Percentiles rank a stretch among this genome's conserved stretches.
Conservation (phyloP, 2,113 vertebrate species). For the Stomatorhinus ivindoensis region DNA sequence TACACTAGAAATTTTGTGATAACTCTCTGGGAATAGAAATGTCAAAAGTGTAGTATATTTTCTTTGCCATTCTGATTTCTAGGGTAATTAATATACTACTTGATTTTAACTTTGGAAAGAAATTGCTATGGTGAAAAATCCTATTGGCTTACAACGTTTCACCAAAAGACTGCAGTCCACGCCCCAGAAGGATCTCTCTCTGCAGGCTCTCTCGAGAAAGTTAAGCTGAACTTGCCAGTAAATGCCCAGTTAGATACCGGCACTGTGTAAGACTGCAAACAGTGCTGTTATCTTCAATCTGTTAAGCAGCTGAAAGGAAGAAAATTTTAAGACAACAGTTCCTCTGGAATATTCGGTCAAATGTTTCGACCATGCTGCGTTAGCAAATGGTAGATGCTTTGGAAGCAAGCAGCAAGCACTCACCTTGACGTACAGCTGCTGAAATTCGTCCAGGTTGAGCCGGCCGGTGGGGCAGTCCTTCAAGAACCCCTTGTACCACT, state of each 20-base stretch:
- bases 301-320: neutral
- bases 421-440: conserved; percentile 96
- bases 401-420: neutral
- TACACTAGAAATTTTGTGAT: neutral
- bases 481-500: conserved; percentile 86
- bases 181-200: neutral
- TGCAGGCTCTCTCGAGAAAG: neutral
- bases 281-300: neutral
- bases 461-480: conserved; percentile 66
- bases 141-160: neutral
- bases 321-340: neutral
- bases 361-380: neutral
- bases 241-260: neutral
- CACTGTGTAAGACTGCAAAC: neutral
- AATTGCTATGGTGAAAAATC: neutral
- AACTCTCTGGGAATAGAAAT: neutral
- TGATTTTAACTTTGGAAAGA: neutral
- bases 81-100: neutral
- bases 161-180: neutral
- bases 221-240: neutral
- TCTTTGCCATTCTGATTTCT: neutral
- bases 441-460: conserved; percentile 74
- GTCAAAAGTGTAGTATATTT: neutral
- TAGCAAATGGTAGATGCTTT: neutral
- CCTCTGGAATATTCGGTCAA: neutral